Percentiles rank a stretch among this genome's conserved stretches.
Evolutionary conservation across 2,888 invertebrate genomes (phyloP).

Genomic region (Quadroppia sp.): DNA sequence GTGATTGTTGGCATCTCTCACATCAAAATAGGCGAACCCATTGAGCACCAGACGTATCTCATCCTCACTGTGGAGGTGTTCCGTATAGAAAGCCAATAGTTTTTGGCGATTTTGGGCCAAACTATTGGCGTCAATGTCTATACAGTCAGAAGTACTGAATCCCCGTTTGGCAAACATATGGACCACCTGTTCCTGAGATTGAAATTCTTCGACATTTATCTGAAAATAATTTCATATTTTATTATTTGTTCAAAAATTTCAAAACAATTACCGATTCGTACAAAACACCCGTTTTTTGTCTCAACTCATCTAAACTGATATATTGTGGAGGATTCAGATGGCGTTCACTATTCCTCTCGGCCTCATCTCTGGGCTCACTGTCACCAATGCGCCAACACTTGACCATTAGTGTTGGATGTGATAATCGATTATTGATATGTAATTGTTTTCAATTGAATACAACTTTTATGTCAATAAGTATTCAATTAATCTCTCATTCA

Average conservation of each 20-base stretch:
- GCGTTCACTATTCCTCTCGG: slow-evolving; percentile 64
- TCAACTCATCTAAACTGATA: slow-evolving; percentile 65
- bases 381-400: slow-evolving; percentile 80
- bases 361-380: slow-evolving; percentile 63
- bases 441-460: too few species aligned
- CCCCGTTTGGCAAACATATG: neutral
- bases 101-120: neutral
- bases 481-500: too few species aligned
- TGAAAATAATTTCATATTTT: neutral
- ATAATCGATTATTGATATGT: too few species aligned
- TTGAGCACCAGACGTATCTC: neutral
- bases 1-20: neutral
- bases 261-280: slow-evolving; percentile 68
- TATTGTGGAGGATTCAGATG: slow-evolving; percentile 71
- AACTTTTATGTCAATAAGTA: too few species aligned
- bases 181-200: neutral
- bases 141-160: neutral
- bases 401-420: too few species aligned
- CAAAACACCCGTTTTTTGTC: slow-evolving; percentile 73
- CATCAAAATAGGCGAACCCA: neutral
- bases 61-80: neutral
- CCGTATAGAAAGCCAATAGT: neutral
- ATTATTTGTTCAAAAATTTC: neutral
- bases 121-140: neutral
- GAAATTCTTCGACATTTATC: neutral